These are phyloP conservation scores for Zophobas morio DNA, from an alignment of 1,140 invertebrate genomes.

Conservation along the genomic window DNA sequence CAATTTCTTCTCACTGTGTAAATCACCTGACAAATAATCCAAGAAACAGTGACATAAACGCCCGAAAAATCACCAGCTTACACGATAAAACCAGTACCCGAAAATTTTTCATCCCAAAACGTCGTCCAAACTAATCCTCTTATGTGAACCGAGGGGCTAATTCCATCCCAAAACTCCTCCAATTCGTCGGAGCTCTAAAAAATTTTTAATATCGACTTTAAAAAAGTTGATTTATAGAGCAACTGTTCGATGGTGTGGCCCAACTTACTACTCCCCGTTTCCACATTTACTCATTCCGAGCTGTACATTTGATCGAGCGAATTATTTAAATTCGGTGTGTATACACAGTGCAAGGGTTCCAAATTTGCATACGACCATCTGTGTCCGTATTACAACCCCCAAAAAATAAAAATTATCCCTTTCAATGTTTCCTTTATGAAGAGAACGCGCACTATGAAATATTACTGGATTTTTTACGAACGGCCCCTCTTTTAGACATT, in stretches of 20 bases:
- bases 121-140: no score
- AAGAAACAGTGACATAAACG: no score
- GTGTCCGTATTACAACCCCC: slow-evolving; percentile 46
- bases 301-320: slow-evolving; percentile 14
- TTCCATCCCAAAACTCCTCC: no score
- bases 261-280: neutral
- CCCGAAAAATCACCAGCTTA: no score
- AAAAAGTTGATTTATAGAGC: slow-evolving; percentile 38
- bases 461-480: slow-evolving; percentile 16
- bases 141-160: no score
- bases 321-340: slow-evolving; percentile 41
- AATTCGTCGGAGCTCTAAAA: no score
- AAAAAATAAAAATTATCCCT: slow-evolving; percentile 48
- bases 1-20: no score
- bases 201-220: slow-evolving; percentile 34
- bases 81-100: no score
- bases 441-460: slow-evolving; percentile 38
- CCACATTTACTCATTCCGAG: neutral
- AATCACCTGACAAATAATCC: no score
- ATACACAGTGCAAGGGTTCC: slow-evolving; percentile 39
- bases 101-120: no score
- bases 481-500: slow-evolving; percentile 26
- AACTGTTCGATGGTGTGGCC: slow-evolving; percentile 16
- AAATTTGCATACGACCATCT: slow-evolving; percentile 39
- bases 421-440: slow-evolving; percentile 47